Evolutionary conservation across 1,140 invertebrate genomes (phyloP).

Genomic region (Drosophila varians): DNA sequence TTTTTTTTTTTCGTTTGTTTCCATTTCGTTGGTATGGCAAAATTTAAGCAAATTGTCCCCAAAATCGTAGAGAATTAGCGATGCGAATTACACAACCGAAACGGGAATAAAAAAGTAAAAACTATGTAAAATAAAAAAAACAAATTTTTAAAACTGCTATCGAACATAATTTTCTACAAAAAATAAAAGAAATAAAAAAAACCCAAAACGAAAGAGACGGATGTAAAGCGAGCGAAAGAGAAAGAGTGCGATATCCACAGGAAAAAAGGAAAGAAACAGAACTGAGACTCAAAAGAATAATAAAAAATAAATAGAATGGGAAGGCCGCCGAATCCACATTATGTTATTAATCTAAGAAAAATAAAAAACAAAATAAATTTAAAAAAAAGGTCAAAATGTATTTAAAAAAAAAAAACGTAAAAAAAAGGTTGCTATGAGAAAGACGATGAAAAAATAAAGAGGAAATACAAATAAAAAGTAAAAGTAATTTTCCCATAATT

Average conservation of each 20-base stretch:
- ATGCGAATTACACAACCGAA: neutral
- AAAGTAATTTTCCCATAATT: no score
- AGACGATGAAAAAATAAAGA: conserved; percentile 31
- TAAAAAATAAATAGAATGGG: neutral
- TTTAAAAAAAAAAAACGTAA: conserved; percentile 12
- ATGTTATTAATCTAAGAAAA: conserved; percentile 49
- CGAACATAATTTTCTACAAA: neutral
- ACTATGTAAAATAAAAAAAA: conserved; percentile 18
- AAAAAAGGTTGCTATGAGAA: conserved; percentile 3
- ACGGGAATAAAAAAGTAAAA: neutral
- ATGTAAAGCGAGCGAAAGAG: conserved; percentile 10
- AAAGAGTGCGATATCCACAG: conserved; percentile 11
- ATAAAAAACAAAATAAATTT: conserved; percentile 12
- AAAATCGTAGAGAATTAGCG: neutral
- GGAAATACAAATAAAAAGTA: conserved; percentile 22
- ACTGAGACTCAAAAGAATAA: conserved; percentile 26
- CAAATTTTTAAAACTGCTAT: neutral
- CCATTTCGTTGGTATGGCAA: conserved; percentile 1
- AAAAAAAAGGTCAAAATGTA: conserved; percentile 18
- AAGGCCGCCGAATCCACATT: conserved; percentile 20
- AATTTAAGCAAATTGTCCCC: neutral
- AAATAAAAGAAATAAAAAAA: neutral
- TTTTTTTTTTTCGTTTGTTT: conserved; percentile 30
- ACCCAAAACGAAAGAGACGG: conserved; percentile 14
- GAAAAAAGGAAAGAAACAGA: conserved; percentile 8